phyloP scores from a whole-genome alignment of 2,113 vertebrate genomes.

The Dendrocopos noguchii region DNA sequence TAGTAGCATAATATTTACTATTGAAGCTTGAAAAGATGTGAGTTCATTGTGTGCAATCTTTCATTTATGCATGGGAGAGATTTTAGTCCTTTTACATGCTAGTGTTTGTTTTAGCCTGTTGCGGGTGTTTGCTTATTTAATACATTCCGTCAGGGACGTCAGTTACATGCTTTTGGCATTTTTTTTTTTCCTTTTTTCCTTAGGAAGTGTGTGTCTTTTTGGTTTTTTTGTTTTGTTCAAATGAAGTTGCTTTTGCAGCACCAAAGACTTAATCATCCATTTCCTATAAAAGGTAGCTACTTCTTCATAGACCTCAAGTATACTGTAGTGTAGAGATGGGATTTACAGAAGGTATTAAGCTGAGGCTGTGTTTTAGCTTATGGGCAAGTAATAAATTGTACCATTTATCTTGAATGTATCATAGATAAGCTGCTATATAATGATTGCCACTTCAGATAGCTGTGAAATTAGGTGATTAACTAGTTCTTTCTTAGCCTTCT shows the following conservation, averaged over 20 bases:
- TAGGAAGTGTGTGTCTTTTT: conserved; percentile 83
- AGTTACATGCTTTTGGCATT: conserved; percentile 83
- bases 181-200: conserved; percentile 53
- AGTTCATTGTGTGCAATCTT: conserved; percentile 99
- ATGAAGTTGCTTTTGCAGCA: conserved; percentile 99
- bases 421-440: conserved; percentile 99
- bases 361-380: conserved; percentile 95
- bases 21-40: conserved; percentile 98
- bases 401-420: conserved; percentile 99
- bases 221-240: conserved; percentile 77
- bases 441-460: conserved; percentile 99
- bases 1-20: conserved; percentile 96
- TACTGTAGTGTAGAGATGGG: conserved; percentile 92
- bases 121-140: conserved; percentile 98
- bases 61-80: conserved; percentile 99
- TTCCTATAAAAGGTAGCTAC: conserved; percentile 98
- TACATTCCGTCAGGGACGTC: conserved; percentile 99
- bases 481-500: conserved; percentile 94
- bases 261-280: conserved; percentile 99
- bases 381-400: conserved; percentile 97
- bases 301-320: conserved; percentile 97
- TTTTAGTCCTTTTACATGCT: conserved; percentile 88
- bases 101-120: conserved; percentile 90
- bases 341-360: conserved; percentile 88
- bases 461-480: conserved; percentile 99